Evolutionary conservation across 1,140 invertebrate genomes (phyloP).

Genomic region (Calephelis virginiensis): DNA sequence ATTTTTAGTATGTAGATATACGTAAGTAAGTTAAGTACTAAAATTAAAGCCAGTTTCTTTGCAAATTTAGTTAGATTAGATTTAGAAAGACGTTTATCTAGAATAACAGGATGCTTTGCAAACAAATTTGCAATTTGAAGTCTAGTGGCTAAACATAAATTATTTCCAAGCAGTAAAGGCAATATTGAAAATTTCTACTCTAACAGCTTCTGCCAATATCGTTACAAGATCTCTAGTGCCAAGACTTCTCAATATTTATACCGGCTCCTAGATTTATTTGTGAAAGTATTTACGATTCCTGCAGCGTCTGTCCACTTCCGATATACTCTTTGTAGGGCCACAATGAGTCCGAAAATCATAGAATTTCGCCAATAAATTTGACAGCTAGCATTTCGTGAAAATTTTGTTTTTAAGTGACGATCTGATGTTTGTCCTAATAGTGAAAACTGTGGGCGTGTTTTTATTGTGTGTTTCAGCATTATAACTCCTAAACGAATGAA

Average conservation of each 20-base stretch:
- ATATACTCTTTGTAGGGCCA: conserved; percentile 9
- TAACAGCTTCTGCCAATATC: conserved; percentile 8
- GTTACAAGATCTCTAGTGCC: conserved; percentile 11
- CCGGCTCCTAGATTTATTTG: conserved; percentile 10
- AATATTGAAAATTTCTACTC: conserved; percentile 14
- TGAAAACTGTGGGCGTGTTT: too few species aligned
- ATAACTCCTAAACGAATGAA: too few species aligned
- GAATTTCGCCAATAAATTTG: too few species aligned
- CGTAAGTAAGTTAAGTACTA: too few species aligned
- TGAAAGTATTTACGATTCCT: conserved; percentile 14
- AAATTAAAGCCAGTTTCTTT: too few species aligned
- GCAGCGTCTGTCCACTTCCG: conserved; percentile 6
- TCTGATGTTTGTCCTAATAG: too few species aligned
- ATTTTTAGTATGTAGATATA: too few species aligned
- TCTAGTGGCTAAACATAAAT: not conserved
- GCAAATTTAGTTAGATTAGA: too few species aligned
- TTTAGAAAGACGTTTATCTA: too few species aligned
- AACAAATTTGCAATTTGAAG: conserved; percentile 6
- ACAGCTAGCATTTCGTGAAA: too few species aligned
- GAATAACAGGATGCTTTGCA: not conserved
- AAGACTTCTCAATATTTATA: conserved; percentile 15
- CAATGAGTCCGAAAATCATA: conserved; percentile 5
- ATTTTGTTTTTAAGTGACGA: too few species aligned
- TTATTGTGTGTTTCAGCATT: too few species aligned
- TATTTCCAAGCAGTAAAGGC: not conserved